Base-by-base conservation (phyloP, 2,113 vertebrate genomes). In the Gambusia affinis region DNA sequence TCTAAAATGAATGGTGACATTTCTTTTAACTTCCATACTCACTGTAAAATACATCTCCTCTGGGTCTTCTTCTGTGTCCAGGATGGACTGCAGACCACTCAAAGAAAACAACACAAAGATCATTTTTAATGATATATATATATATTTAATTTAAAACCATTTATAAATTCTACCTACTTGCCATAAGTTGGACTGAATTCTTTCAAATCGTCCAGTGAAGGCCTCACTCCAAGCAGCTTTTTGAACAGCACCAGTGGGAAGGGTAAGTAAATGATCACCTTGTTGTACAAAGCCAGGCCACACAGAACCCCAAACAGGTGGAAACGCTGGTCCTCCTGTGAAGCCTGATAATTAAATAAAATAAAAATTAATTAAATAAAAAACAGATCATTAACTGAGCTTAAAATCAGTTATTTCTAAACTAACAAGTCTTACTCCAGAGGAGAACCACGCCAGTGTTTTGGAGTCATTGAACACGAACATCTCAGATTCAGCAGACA, bases 401-500 rank as follows among this genome's bases (percentile, higher is more conserved):
- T 19, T 19, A 47, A 5, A 47, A 17, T 47, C 17, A 14, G 10
- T 4, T 5, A 12, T 37, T 29, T 30, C 3, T 1, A 17, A 39
- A 17, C 12, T 12, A 14, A 54, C 47, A 44, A 67, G 3, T 73
- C 91, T 85, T 72, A 96, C 95, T 47, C 12, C 85, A 30, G 88
- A 75, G n/a, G 95, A 91, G 84, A 96, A 95, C 95, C 95, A 96
- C 44, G 94, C 88, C 65, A 68, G 85, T 8, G 87, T 92, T 60
- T 78, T 10, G 0, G 89, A 72, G 60, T 94, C 85, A 28, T 90
- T 86, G 67, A 91, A 93, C 2, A 30, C 72, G 76, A 95, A 94
- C 91, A 95, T 90, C 15, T 66, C 85, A 65, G 87, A 94, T 8
- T 92, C 76, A 62, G 86, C 61, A 7, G 76, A 84, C 22, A 86